Conservation (phyloP, 1,140 invertebrate genomes). For the Leguminivora glycinivorella region DNA sequence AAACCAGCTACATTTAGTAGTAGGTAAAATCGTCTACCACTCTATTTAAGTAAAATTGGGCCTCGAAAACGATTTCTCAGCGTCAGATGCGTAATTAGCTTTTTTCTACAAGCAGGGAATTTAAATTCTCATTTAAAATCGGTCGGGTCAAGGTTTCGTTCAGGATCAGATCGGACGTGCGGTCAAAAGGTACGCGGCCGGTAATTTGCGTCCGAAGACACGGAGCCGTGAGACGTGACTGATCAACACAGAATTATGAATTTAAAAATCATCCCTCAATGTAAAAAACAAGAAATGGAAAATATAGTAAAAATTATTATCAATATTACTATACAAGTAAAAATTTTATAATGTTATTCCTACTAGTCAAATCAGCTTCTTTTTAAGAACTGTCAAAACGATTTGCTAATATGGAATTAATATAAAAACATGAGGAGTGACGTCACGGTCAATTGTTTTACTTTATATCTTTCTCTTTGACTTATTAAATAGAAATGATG, state of each 20-base stretch:
- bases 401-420: too few relatives aligned
- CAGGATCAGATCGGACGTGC: conserved; percentile 16
- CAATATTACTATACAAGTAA: too few relatives aligned
- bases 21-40: too few relatives aligned
- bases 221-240: neutral
- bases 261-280: neutral
- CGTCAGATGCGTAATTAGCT: neutral
- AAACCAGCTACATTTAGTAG: too few relatives aligned
- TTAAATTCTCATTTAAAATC: conserved; percentile 21
- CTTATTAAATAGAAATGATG: too few relatives aligned
- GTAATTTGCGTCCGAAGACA: conserved; percentile 20
- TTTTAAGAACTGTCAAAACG: too few relatives aligned
- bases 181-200: neutral
- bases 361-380: too few relatives aligned
- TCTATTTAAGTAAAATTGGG: too few relatives aligned
- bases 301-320: neutral
- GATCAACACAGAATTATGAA: neutral
- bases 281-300: conserved; percentile 3
- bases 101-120: neutral
- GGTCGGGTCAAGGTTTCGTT: conserved; percentile 19
- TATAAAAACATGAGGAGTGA: too few relatives aligned
- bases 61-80: neutral
- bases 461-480: too few relatives aligned
- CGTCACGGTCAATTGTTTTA: too few relatives aligned
- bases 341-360: too few relatives aligned